Evolutionary conservation across 2,113 vertebrate species (phyloP).

Genomic region (Edolisoma coerulescens): DNA sequence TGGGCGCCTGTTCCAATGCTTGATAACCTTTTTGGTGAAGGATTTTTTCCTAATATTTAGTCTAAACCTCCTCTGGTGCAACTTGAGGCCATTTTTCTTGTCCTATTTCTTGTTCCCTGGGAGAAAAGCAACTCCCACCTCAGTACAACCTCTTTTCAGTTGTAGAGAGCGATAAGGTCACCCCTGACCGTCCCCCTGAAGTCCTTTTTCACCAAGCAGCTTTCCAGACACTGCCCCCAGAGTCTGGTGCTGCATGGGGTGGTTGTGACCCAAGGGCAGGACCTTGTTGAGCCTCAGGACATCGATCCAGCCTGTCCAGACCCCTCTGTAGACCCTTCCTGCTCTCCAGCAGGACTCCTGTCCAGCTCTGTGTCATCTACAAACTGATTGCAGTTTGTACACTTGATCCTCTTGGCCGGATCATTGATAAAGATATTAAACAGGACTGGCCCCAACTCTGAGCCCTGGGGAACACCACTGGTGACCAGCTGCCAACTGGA

Average conservation of each 20-base stretch:
- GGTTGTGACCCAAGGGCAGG: not conserved
- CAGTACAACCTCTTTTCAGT: not conserved
- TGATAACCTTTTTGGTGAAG: not conserved
- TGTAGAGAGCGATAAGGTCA: rapidly evolving
- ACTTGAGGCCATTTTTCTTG: not conserved
- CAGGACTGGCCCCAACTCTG: not conserved
- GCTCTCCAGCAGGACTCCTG: not conserved
- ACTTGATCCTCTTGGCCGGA: not conserved
- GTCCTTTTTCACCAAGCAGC: not conserved
- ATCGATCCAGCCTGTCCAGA: not conserved
- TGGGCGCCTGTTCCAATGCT: not conserved
- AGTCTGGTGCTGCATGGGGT: not conserved
- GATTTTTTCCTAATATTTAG: not conserved
- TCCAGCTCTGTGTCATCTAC: not conserved
- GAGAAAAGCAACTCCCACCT: not conserved
- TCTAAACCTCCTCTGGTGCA: not conserved
- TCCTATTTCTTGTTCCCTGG: not conserved
- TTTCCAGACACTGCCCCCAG: not conserved
- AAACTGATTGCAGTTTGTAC: not conserved
- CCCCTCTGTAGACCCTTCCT: not conserved
- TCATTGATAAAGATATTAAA: not conserved
- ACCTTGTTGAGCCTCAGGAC: not conserved
- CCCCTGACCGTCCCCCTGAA: not conserved
- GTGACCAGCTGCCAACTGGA: not conserved
- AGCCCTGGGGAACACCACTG: not conserved